phyloP scores from a whole-genome alignment of 2,797 vertebrate species.

The Tauraco hartlaubi region DNA sequence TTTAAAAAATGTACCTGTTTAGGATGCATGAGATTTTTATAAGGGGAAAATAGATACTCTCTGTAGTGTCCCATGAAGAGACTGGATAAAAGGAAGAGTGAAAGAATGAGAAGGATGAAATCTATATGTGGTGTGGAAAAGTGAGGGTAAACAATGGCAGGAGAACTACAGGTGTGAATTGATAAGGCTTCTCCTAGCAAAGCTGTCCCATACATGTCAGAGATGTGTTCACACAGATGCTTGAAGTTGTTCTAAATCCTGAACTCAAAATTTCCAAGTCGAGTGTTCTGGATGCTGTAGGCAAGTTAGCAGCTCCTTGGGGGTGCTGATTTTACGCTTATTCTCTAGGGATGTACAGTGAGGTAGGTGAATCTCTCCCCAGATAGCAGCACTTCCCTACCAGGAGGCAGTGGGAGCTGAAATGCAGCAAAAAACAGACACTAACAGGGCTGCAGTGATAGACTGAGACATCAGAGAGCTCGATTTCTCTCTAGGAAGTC shows the following conservation, averaged over 20 bases:
- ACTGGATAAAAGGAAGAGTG: background rate
- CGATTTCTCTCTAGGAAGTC: background rate
- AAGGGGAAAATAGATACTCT: background rate
- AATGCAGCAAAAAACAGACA: background rate
- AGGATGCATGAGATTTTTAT: background rate
- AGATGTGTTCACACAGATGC: background rate
- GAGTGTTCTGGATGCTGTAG: rapidly evolving
- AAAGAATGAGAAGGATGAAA: slow-evolving; percentile 15
- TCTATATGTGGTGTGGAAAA: background rate
- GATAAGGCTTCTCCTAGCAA: background rate
- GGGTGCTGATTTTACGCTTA: rapidly evolving
- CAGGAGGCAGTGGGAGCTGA: background rate
- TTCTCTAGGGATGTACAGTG: background rate
- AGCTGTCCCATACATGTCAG: background rate
- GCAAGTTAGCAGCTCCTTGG: background rate
- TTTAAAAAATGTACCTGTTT: background rate
- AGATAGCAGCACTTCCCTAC: background rate
- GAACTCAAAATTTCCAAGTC: background rate
- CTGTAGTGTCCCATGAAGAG: background rate
- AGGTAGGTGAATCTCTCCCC: background rate
- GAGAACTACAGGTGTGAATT: background rate
- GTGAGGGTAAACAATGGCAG: background rate
- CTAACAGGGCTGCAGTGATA: background rate
- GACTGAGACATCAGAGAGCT: background rate
- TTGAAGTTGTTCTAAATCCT: background rate